Evolutionary conservation across 2,888 invertebrate genomes (phyloP).

Genomic region (Phymatocera aterrima): DNA sequence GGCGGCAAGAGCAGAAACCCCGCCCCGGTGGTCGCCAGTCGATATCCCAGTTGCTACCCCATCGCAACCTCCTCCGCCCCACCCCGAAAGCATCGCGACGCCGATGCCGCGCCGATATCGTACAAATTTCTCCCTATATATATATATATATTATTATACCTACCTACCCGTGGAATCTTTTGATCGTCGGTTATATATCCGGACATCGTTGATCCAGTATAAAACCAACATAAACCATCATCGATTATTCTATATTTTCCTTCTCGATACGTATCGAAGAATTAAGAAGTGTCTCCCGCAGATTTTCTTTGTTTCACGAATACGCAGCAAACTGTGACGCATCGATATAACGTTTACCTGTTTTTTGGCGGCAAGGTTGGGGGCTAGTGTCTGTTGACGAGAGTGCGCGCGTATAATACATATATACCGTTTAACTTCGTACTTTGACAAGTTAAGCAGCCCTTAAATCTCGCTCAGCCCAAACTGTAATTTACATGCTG

Average conservation of each 20-base stretch:
- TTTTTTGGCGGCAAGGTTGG: not conserved
- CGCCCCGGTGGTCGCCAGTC: conserved; percentile 72
- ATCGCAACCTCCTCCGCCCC: conserved; percentile 45
- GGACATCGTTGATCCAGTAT: not conserved
- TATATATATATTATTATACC: not conserved
- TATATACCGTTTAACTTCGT: conserved; percentile 65
- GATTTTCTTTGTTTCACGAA: too few relatives aligned
- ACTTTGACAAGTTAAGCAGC: conserved; percentile 73
- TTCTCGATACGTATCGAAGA: not conserved
- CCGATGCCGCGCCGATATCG: conserved; percentile 18
- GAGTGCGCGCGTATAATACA: not conserved
- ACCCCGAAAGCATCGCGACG: conserved; percentile 22
- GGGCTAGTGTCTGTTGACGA: conserved; percentile 18
- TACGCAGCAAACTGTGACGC: not conserved
- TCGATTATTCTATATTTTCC: not conserved
- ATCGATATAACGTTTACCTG: conserved; percentile 9
- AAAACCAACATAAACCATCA: not conserved
- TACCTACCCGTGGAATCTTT: not conserved
- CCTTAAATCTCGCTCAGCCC: conserved; percentile 70
- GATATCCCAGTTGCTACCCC: conserved; percentile 64
- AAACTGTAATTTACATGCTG: conserved; percentile 71
- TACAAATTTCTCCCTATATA: not conserved
- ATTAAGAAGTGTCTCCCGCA: too few relatives aligned
- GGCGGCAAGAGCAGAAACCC: conserved; percentile 67
- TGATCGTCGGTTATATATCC: not conserved